Base-by-base conservation (phyloP, 1,140 invertebrate genomes). In the Ctenoplectra terminalis region DNA sequence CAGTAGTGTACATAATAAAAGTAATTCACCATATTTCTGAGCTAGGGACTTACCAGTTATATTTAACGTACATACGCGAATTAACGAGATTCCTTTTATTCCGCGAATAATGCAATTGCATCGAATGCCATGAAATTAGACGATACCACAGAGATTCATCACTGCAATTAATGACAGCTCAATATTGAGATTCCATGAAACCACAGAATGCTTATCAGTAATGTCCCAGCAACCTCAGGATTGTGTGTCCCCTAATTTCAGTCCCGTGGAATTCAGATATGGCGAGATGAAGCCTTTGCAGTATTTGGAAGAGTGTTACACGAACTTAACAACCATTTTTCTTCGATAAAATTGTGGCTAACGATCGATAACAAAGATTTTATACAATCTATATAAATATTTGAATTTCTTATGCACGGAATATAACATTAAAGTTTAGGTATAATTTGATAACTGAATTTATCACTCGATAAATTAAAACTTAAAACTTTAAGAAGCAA, bases 201-300 rank as follows among this genome's bases (percentile, higher is more conserved):
- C 79, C 79, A 26, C 79, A 58, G 72, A 81, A 81, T 80, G 77
- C 77, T 80, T 73, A 50, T 54, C 56, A 31, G 9, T 50, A 26
- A 75, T 74, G 61, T 48, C 23, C n/a, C 17, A 13, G 50, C 15
- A 75, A 56, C 40, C 71, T 66, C 73, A 69, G 46, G 52, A 20
- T 46, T 46, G 73, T 23, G 34, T 26, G n/a, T 77, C 46, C 31
- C 31, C 37, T 66, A 66, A 75, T 75, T 75, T 48, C 58, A 40
- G n/a, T 54, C 48, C 40, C 23, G 1, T 54, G 70, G 43, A 56
- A 73, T 80, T 26, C 20, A 17, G 13, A 17, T 54, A 52, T 43
- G n/a, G 34, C 54, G 6, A 15, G 43, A 31, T 20, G 56, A 29
- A 71, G 8, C 11, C 31, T 63, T 61, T 50, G n/a, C 46, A 7